A percentile compares a stretch with the other conserved stretches of the same genome.
Evolutionary conservation across 2,797 vertebrate genomes (phyloP).

Genomic region (Acridotheres tristis): DNA sequence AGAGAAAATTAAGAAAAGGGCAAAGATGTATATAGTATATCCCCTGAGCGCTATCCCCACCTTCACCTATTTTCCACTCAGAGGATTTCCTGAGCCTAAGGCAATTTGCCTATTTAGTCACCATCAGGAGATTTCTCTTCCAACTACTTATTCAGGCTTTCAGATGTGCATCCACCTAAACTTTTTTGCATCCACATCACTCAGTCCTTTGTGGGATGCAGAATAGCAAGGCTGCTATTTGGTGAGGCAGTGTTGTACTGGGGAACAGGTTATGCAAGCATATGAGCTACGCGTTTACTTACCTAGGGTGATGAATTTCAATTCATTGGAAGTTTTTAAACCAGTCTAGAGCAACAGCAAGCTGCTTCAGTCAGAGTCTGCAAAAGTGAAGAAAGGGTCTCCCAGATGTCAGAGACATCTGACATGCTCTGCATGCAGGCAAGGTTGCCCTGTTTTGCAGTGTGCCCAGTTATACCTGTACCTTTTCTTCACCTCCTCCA

Average conservation of each 20-base stretch:
- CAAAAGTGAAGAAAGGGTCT: background rate
- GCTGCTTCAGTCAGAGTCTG: background rate
- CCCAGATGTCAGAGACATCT: background rate
- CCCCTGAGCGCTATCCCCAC: background rate
- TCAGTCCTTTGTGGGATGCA: background rate
- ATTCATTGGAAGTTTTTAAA: background rate
- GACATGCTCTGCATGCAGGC: background rate
- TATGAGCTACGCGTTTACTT: background rate
- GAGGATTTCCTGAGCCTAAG: background rate
- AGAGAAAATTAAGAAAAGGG: background rate
- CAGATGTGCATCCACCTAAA: background rate
- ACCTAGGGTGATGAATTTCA: background rate
- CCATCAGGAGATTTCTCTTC: background rate
- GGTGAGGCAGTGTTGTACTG: background rate
- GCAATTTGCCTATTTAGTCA: background rate
- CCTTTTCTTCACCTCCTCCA: background rate
- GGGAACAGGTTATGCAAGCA: background rate
- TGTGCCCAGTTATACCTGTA: background rate
- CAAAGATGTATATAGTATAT: background rate
- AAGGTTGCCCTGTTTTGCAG: background rate
- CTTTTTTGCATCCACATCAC: background rate
- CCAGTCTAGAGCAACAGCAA: background rate
- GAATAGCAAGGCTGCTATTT: background rate
- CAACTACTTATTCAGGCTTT: background rate
- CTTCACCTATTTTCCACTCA: background rate